Evolutionary conservation across 2,113 vertebrate genomes (phyloP).

Genomic region (Thamnophis sirtalis): DNA sequence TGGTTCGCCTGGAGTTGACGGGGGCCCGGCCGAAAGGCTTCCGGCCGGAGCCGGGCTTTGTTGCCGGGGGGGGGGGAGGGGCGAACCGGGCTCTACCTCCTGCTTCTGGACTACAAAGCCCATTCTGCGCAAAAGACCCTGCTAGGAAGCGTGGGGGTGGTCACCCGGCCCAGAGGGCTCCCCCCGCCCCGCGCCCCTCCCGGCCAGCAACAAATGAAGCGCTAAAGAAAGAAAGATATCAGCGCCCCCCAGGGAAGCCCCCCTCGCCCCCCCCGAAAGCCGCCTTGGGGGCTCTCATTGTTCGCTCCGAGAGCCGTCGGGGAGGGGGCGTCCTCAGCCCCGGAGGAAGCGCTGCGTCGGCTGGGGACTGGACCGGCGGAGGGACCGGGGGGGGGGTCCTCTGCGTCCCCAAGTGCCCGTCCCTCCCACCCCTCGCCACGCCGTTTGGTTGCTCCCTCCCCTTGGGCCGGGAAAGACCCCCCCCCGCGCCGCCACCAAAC

Average conservation of each 20-base stretch:
- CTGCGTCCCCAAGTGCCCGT: no score
- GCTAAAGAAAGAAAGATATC: slow-evolving; percentile 3
- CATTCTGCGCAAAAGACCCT: not conserved
- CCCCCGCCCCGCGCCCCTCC: not conserved
- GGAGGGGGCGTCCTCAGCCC: not conserved
- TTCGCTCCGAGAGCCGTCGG: not conserved
- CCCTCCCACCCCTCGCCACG: not conserved
- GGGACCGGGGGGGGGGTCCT: not conserved
- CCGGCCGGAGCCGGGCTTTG: not conserved
- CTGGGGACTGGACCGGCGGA: not conserved
- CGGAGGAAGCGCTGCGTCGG: not conserved
- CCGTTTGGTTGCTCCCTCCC: not conserved
- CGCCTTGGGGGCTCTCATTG: not conserved
- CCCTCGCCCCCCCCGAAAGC: not conserved
- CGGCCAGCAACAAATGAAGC: not conserved
- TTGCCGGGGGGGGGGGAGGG: no score
- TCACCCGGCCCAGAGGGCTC: not conserved
- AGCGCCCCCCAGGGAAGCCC: not conserved
- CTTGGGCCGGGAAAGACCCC: not conserved
- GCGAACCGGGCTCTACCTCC: not conserved
- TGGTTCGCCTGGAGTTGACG: not conserved
- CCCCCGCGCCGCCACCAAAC: not conserved
- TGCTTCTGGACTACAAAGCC: not conserved
- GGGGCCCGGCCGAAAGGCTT: not conserved
- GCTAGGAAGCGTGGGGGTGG: not conserved